Evolutionary conservation across 1,140 invertebrate species (phyloP), one percentile per base, ranked within the genome.

Genomic region (Zaprionus tsacasi): DNA sequence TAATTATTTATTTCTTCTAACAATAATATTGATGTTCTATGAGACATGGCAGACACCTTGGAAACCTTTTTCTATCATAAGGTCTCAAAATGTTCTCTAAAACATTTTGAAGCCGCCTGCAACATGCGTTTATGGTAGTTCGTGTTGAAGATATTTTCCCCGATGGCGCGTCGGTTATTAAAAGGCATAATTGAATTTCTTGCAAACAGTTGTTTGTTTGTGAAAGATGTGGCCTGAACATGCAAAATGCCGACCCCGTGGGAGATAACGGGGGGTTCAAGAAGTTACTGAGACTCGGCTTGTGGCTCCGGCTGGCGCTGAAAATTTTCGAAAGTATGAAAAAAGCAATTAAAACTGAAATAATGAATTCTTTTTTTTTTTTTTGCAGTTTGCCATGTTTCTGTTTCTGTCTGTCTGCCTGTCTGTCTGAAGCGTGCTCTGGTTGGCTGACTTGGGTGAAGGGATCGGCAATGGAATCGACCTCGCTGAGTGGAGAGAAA

Each of bases 101-200:
- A 10, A 25, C 40, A 27, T 43, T 55, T 67, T 3, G 43, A 56
- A 50, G 40, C 21, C 35, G 56, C 17, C n/a, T 76, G 70, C 70
- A 63, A 67, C 25, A 72, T 71, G 73, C 68, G 60, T 27, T 65
- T 65, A n/a, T n/a, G n/a, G n/a, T n/a, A 66, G 35, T 73, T 43
- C 54, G 40, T 43, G 50, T 36, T 35, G 36, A 43, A 56, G n/a
- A 60, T 43, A 66, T 82, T 81, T 87, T 73, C 69, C 82, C 65
- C 76, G 69, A 69, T 15, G 40, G 3, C 55, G 76, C 71, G 79
- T 79, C 76, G 83, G 83, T 88, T 88, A 87, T 87, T 87, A 87
- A 90, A 90, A 90, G 78, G 86, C 87, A 83, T 91, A 91, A 91
- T 91, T 90, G 87, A 90, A 90, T 90, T 91, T 91, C 82, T 90